phyloP scores from a whole-genome alignment of 2,888 invertebrate species.

The Rosalia funebris region DNA sequence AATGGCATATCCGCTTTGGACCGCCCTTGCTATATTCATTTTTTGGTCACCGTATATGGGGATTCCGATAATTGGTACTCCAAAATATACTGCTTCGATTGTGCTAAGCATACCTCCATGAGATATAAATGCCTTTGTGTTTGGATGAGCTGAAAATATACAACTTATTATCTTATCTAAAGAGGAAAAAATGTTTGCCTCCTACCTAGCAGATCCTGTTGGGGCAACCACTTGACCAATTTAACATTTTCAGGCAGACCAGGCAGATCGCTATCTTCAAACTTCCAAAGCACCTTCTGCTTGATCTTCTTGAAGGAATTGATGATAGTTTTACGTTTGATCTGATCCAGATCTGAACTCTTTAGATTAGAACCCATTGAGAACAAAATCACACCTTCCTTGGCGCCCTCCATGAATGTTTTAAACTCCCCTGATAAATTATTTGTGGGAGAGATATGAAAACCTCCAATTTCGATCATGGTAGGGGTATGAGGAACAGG shows the following conservation, averaged over 20 bases:
- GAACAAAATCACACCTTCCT: slow-evolving; percentile 68
- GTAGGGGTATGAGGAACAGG: slow-evolving; percentile 68
- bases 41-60: slow-evolving; percentile 67
- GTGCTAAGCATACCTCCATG: slow-evolving; percentile 70
- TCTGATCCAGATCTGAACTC: slow-evolving; percentile 66
- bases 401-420: slow-evolving; percentile 65
- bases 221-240: slow-evolving; percentile 50
- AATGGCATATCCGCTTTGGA: slow-evolving; percentile 47
- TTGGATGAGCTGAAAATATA: slow-evolving; percentile 63
- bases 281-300: slow-evolving; percentile 75
- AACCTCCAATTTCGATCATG: slow-evolving; percentile 69
- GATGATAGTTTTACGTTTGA: slow-evolving; percentile 67
- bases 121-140: slow-evolving; percentile 68
- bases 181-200: no score
- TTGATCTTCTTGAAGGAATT: slow-evolving; percentile 69
- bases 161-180: not conserved
- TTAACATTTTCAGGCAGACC: slow-evolving; percentile 59
- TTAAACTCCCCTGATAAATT: slow-evolving; percentile 62
- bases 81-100: slow-evolving; percentile 67
- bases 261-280: slow-evolving; percentile 66
- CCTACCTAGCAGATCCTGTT: slow-evolving; percentile 51
- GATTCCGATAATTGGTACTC: slow-evolving; percentile 66
- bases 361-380: slow-evolving; percentile 71
- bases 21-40: slow-evolving; percentile 64
- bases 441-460: slow-evolving; percentile 59